A percentile compares a stretch with the other conserved stretches of the same genome.
Evolutionary conservation across 2,888 invertebrate species (phyloP).

Genomic region (Eurytoma adleriae): DNA sequence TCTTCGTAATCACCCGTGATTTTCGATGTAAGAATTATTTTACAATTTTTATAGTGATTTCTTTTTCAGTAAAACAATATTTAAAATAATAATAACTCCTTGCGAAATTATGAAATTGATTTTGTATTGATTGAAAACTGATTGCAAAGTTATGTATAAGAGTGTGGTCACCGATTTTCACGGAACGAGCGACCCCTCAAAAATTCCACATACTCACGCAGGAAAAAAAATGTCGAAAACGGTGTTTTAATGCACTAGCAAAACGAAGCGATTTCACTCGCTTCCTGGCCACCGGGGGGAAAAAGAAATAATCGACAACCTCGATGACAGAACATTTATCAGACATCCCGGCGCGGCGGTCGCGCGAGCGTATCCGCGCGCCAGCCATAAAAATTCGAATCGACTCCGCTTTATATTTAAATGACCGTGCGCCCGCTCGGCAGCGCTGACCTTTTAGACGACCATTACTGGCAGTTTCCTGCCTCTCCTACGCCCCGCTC

Average conservation of each 20-base stretch:
- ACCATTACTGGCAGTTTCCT: conserved; percentile 73
- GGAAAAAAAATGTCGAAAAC: not conserved
- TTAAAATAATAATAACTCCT: too few species aligned
- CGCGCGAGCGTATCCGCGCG: not conserved
- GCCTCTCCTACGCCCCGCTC: conserved; percentile 63
- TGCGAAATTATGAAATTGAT: too few species aligned
- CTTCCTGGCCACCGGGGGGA: not conserved
- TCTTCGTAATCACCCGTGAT: too few species aligned
- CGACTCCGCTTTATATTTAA: conserved; percentile 51
- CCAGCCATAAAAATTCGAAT: conserved; percentile 47
- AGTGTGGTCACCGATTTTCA: too few species aligned
- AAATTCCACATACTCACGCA: too few species aligned
- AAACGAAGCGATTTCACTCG: conserved; percentile 9
- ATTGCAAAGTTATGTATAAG: too few species aligned
- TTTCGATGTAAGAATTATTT: too few species aligned
- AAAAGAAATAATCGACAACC: conserved; percentile 8
- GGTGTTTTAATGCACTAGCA: conserved; percentile 17
- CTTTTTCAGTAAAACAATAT: too few species aligned
- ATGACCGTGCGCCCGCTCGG: conserved; percentile 36
- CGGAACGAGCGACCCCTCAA: too few species aligned
- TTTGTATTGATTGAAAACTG: too few species aligned
- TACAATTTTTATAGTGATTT: too few species aligned
- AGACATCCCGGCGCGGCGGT: not conserved
- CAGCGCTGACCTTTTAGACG: conserved; percentile 65
- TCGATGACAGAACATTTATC: conserved; percentile 50